Evolutionary conservation across 2,888 invertebrate genomes (phyloP).

Genomic region (Agrochola litura): DNA sequence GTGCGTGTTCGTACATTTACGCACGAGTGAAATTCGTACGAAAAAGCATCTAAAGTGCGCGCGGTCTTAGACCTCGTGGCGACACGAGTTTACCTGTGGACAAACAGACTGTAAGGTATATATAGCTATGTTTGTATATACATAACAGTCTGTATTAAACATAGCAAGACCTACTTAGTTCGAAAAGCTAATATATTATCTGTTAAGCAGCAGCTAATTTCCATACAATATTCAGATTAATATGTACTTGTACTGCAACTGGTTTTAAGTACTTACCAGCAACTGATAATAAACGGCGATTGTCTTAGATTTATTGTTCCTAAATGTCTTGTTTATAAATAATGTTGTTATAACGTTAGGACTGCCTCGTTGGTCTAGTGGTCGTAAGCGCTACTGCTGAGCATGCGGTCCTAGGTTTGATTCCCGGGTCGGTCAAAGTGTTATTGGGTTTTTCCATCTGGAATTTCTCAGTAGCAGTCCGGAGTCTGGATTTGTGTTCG

Average conservation of each 20-base stretch:
- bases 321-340: constrained; percentile 39
- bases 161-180: constrained; percentile 38
- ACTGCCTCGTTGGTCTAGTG: not conserved
- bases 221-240: constrained; percentile 61
- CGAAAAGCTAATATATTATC: constrained; percentile 50
- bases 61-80: not conserved
- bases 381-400: not conserved
- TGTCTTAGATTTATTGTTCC: constrained; percentile 47
- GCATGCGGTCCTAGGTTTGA: not conserved
- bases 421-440: not conserved
- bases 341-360: constrained; percentile 1
- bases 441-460: not conserved
- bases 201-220: constrained; percentile 42
- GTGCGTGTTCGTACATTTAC: no score
- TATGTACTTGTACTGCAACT: constrained; percentile 30
- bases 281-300: constrained; percentile 25
- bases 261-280: constrained; percentile 4
- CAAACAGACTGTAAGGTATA: not conserved
- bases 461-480: not conserved
- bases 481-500: not conserved
- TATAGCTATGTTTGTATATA: not conserved
- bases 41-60: no score
- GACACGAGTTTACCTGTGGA: not conserved
- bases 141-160: constrained; percentile 1
- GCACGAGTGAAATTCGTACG: no score